phyloP scores from a whole-genome alignment of 23 tunicate species.

The Phallusia fumigata region DNA sequence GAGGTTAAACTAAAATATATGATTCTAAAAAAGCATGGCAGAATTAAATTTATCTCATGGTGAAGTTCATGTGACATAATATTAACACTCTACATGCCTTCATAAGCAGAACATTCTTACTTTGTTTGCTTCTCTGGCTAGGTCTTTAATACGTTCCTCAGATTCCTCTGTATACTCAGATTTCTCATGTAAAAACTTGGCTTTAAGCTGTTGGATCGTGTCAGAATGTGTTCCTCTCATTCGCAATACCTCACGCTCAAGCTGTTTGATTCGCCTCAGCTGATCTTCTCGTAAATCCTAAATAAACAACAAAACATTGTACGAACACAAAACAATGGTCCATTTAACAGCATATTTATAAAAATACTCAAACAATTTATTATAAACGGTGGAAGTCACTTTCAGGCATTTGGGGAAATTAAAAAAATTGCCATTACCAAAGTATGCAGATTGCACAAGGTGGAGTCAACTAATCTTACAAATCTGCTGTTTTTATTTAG shows the following conservation, averaged over 20 bases:
- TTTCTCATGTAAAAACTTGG: slow-evolving; percentile 74
- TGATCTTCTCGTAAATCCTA: slow-evolving; percentile 82
- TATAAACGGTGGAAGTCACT: no score
- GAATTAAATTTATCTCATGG: no score
- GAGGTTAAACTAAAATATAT: no score
- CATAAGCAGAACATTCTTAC: not conserved
- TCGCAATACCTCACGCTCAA: slow-evolving; percentile 75
- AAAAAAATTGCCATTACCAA: no score
- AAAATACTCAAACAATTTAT: no score
- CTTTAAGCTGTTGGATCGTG: slow-evolving; percentile 74
- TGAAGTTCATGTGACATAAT: no score
- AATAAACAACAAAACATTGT: not conserved
- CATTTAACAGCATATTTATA: no score
- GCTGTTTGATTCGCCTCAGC: slow-evolving; percentile 67
- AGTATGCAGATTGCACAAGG: not conserved
- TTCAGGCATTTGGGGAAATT: no score
- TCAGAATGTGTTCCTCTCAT: slow-evolving; percentile 87
- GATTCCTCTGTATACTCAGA: slow-evolving; percentile 81
- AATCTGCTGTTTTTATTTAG: not conserved
- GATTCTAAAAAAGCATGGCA: no score
- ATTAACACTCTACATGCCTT: no score
- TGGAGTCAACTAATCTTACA: not conserved
- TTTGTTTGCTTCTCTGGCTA: slow-evolving; percentile 87
- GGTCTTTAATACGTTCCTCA: slow-evolving; percentile 70
- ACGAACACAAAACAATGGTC: no score